Conservation (phyloP, 2,113 vertebrate genomes). For the Ailuropoda melanoleuca region DNA sequence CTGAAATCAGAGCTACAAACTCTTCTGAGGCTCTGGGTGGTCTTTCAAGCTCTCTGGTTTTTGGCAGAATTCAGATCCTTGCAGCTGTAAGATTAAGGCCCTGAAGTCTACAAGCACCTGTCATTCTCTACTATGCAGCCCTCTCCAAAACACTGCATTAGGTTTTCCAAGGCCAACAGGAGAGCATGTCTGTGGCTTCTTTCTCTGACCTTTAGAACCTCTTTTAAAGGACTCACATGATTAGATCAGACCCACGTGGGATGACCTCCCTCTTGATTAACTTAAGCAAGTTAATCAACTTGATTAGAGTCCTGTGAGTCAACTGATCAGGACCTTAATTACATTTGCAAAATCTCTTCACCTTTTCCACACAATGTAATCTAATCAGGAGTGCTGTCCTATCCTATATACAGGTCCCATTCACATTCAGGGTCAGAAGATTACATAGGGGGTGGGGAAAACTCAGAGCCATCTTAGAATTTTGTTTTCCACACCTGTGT, state of each 20-base stretch:
- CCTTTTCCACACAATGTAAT: background rate
- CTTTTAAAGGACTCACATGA: background rate
- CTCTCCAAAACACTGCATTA: background rate
- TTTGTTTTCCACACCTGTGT: background rate
- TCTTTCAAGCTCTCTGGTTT: background rate
- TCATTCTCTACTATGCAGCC: rapidly evolving
- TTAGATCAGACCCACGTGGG: background rate
- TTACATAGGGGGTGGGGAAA: background rate
- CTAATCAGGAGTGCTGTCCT: background rate
- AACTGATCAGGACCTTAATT: background rate
- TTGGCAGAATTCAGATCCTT: background rate
- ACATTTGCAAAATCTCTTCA: background rate
- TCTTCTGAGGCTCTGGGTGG: background rate
- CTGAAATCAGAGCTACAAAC: background rate
- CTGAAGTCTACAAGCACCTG: background rate
- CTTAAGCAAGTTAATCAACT: background rate
- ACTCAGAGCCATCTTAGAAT: background rate
- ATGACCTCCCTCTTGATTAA: background rate
- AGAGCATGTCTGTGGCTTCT: background rate
- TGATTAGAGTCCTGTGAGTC: background rate
- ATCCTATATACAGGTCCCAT: background rate
- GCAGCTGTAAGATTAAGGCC: background rate
- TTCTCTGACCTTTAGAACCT: background rate
- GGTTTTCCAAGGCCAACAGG: background rate
- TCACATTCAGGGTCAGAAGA: background rate